Evolutionary conservation across 2,797 vertebrate species (phyloP).

Genomic region (Fringilla coelebs): DNA sequence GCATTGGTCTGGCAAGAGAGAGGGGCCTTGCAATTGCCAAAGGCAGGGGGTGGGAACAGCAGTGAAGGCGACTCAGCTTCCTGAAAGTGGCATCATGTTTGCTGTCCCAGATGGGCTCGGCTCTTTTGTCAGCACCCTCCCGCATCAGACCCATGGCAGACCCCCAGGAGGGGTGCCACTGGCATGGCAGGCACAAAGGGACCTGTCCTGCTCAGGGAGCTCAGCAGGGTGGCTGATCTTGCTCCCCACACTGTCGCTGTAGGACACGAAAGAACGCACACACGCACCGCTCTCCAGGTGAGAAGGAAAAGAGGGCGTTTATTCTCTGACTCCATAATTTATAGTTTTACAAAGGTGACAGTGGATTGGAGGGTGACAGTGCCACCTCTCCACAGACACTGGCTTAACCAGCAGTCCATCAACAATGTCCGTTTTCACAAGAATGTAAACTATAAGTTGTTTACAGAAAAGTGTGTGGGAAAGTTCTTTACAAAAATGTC

Average conservation of each 20-base stretch:
- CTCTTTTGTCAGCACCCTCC: not conserved
- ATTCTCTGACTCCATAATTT: no score
- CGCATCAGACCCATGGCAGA: not conserved
- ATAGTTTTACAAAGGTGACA: no score
- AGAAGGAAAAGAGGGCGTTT: no score
- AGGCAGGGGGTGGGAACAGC: not conserved
- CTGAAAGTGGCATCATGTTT: not conserved
- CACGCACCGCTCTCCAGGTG: no score
- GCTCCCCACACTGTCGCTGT: not conserved
- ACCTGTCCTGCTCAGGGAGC: not conserved
- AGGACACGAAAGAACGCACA: no score
- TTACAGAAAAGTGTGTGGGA: no score
- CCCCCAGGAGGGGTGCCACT: not conserved
- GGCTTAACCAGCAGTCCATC: no score
- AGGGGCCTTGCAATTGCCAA: not conserved
- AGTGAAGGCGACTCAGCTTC: not conserved
- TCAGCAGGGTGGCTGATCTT: rapidly evolving
- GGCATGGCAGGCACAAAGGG: not conserved
- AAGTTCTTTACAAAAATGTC: no score
- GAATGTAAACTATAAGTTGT: no score
- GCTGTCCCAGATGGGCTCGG: not conserved
- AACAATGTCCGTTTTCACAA: no score
- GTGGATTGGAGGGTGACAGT: no score
- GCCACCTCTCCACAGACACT: no score
- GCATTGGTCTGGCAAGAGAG: not conserved